These are phyloP conservation scores for Corythoichthys haematopterus DNA, from an alignment of 2,113 vertebrate genomes.

Conservation along the genomic window DNA sequence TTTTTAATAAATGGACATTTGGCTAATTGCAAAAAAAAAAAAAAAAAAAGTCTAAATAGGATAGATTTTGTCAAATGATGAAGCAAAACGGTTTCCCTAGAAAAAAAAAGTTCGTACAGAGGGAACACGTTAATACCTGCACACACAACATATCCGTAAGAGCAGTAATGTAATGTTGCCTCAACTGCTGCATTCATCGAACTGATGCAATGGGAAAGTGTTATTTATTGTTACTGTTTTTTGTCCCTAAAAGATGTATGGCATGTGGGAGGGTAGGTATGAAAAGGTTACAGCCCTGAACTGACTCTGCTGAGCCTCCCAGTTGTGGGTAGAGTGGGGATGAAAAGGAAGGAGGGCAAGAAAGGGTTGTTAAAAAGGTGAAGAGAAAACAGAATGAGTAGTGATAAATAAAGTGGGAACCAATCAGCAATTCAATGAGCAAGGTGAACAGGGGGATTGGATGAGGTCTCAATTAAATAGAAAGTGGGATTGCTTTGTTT, in stretches of 20 bases:
- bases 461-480: constrained; percentile 44
- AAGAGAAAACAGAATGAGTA: constrained; percentile 12
- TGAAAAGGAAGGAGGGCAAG: constrained; percentile 27
- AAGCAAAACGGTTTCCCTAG: constrained; percentile 5
- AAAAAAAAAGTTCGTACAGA: too few relatives aligned
- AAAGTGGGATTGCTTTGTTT: constrained; percentile 28
- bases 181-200: constrained; percentile 61
- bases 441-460: constrained; percentile 28
- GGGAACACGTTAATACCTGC: too few relatives aligned
- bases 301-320: constrained; percentile 26
- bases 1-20: too few relatives aligned
- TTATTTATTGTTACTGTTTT: constrained; percentile 46
- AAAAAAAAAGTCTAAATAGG: too few relatives aligned
- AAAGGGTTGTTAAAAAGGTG: constrained; percentile 32
- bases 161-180: constrained; percentile 59
- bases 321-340: constrained; percentile 8
- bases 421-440: constrained; percentile 27
- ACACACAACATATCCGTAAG: background rate
- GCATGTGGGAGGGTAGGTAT: constrained; percentile 5
- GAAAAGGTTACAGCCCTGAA: constrained; percentile 43
- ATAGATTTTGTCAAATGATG: too few relatives aligned
- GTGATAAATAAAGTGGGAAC: constrained; percentile 11
- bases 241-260: constrained; percentile 50
- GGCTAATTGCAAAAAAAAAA: too few relatives aligned
- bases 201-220: constrained; percentile 66